These are phyloP conservation scores for Archips xylosteana DNA, from an alignment of 2,888 invertebrate species.

Conservation along the genomic window DNA sequence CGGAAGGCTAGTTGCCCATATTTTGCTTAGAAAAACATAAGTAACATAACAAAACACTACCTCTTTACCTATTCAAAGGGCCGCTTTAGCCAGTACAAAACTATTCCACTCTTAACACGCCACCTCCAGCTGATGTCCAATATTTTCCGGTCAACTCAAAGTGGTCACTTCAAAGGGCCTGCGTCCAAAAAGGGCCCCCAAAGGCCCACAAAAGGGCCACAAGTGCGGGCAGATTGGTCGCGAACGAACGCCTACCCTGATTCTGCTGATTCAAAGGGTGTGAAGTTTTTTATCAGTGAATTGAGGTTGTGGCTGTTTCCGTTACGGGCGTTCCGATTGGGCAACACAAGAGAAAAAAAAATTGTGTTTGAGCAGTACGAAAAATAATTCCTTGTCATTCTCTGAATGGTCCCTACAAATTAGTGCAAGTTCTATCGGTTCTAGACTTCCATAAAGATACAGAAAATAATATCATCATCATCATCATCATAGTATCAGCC, in stretches of 20 bases:
- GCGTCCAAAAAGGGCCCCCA: slow-evolving; percentile 15
- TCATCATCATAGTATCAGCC: too few species aligned
- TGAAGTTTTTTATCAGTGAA: slow-evolving; percentile 34
- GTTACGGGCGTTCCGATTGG: slow-evolving; percentile 14
- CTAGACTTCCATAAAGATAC: too few species aligned
- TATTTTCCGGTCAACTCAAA: slow-evolving; percentile 35
- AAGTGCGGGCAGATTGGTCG: slow-evolving; percentile 40
- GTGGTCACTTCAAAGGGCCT: slow-evolving; percentile 38
- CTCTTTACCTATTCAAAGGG: neutral
- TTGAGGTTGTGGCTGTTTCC: slow-evolving; percentile 24
- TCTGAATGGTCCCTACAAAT: too few species aligned
- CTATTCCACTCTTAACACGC: neutral
- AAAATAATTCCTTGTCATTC: too few species aligned
- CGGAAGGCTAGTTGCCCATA: too few species aligned
- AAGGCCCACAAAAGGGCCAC: slow-evolving; percentile 29
- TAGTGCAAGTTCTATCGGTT: too few species aligned
- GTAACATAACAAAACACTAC: neutral
- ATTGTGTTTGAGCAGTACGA: too few species aligned
- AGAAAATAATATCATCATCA: too few species aligned
- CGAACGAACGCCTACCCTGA: slow-evolving; percentile 29
- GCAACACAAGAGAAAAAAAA: neutral
- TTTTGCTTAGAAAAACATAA: neutral
- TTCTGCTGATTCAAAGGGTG: slow-evolving; percentile 34
- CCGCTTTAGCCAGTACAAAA: neutral
- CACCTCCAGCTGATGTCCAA: slow-evolving; percentile 31